These are phyloP conservation scores for Sinosuthora webbiana DNA, from an alignment of 2,113 vertebrate species.

Conservation along the genomic window DNA sequence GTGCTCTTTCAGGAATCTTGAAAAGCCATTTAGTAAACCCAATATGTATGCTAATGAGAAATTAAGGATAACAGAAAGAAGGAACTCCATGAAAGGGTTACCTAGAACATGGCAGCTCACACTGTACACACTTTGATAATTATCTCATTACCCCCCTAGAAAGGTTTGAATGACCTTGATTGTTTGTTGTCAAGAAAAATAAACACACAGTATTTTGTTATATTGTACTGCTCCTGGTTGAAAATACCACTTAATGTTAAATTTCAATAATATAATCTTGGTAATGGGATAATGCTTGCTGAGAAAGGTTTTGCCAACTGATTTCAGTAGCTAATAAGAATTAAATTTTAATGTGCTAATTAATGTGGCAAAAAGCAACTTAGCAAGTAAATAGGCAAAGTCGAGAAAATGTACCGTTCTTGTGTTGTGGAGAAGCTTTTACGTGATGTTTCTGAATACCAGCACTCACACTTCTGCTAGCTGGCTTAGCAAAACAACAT, in stretches of 20 bases:
- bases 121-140: neutral
- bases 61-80: neutral
- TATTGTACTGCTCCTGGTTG: neutral
- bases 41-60: neutral
- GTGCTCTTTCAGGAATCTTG: neutral
- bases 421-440: neutral
- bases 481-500: neutral
- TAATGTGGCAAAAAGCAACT: neutral
- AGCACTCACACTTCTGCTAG: neutral
- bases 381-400: neutral
- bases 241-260: neutral
- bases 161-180: neutral
- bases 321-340: neutral
- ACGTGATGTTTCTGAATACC: fast-evolving
- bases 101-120: neutral
- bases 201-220: neutral
- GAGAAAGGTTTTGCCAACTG: neutral
- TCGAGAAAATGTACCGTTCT: neutral
- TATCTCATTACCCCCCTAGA: neutral
- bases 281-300: neutral
- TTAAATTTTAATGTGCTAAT: neutral
- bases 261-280: neutral
- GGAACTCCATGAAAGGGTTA: neutral
- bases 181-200: neutral
- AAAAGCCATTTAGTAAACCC: neutral